Percentiles rank a stretch among this genome's conserved stretches.
phyloP scores from a whole-genome alignment of 2,888 invertebrate genomes.

The Cotesia congregata region DNA sequence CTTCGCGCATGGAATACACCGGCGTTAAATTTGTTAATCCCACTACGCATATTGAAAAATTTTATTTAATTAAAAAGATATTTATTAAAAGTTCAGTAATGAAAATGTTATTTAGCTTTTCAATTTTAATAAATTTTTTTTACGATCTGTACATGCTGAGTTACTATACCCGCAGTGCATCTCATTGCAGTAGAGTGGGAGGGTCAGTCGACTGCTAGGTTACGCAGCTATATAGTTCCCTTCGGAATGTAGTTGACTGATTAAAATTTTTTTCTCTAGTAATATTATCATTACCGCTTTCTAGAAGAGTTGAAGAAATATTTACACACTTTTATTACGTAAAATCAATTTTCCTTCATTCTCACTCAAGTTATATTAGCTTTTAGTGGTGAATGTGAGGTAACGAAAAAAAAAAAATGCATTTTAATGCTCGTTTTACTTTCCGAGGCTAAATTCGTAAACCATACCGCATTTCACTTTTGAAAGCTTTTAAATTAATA shows the following conservation, averaged over 20 bases:
- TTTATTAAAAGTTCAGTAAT: background rate
- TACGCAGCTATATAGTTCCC: background rate
- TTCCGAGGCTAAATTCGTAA: background rate
- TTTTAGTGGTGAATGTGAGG: no score
- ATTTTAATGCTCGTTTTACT: background rate
- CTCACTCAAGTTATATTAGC: no score
- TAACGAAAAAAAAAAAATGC: background rate
- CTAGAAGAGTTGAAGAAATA: no score
- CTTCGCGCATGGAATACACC: background rate
- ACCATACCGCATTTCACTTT: background rate
- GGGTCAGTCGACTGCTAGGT: background rate
- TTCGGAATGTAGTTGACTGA: background rate
- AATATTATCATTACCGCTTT: background rate
- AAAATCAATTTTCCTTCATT: no score
- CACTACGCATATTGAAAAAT: background rate
- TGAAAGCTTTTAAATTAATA: background rate
- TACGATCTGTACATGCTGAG: background rate
- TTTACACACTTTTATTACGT: no score
- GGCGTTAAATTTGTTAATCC: background rate
- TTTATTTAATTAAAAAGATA: background rate
- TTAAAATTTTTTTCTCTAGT: background rate
- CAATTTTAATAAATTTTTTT: background rate
- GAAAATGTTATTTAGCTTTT: background rate
- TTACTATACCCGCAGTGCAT: background rate
- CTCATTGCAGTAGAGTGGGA: background rate